Base-by-base conservation (phyloP, 2,888 invertebrate species). In the Drepana falcataria region DNA sequence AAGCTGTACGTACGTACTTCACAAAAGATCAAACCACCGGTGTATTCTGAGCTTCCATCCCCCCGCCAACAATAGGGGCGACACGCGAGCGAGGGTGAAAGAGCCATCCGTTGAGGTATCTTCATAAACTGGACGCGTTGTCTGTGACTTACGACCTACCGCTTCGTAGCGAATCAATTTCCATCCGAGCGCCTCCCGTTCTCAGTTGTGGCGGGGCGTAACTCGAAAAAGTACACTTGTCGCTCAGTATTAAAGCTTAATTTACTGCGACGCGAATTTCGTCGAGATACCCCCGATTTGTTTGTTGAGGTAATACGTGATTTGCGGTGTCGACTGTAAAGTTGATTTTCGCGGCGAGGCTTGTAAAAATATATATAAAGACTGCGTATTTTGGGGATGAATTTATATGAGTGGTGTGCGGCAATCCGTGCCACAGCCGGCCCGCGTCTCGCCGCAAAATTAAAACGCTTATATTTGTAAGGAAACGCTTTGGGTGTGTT, bases 251-350 rank as follows among this genome's bases (percentile, higher is more conserved):
- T 85, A 87, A 77, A 77, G 82, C 71, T 68, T 77, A 79, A 81
- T 85, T 81, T 79, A 69, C 72, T 71, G 64, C 55, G 70, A 71
- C 72, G 67, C 60, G 69, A 63, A 68, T 76, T 75, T 71, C 68
- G 72, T 69, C 65, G 70, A 75, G 78, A 79, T 81, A 77, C 74
- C 67, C 69, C 68, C 73, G 75, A 73, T 79, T 79, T 83, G 83
- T 81, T 87, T 86, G 86, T 81, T 81, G 84, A 76, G 79, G 85
- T 81, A 81, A 87, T 86, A 83, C 83, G 83, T 84, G 87, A 87
- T 88, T 88, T 85, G 85, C 77, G 85, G 81, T 78, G 72, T 67
- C 73, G 76, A 76, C 77, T 71, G 75, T 72, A 74, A 69, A 74
- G 78, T 77, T 66, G 73, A 72, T 73, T 79, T 81, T 81, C 65